phyloP scores from a whole-genome alignment of 2,797 vertebrate species.

The Gymnoscopelus braueri region DNA sequence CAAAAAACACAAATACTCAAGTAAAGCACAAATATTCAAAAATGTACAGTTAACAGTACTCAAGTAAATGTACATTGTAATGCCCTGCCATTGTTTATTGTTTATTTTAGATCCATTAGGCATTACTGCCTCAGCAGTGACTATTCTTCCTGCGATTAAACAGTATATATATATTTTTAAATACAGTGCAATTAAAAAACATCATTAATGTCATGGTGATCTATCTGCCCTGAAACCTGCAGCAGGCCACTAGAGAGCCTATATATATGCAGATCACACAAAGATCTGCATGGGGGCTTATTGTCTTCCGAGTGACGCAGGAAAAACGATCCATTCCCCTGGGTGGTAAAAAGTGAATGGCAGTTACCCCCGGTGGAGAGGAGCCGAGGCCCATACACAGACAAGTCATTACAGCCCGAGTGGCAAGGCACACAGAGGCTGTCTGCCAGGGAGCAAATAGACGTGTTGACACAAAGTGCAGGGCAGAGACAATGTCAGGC shows the following conservation, averaged over 20 bases:
- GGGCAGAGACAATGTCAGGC: constrained; percentile 33
- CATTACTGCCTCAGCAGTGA: too few relatives aligned
- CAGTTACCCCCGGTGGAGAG: constrained; percentile 29
- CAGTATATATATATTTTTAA: too few relatives aligned
- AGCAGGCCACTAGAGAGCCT: constrained; percentile 37
- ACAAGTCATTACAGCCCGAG: constrained; percentile 48
- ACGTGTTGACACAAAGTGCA: constrained; percentile 35
- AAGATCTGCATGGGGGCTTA: constrained; percentile 13
- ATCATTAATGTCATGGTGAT: constrained; percentile 24
- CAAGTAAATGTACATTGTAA: too few relatives aligned
- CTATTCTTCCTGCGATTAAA: too few relatives aligned
- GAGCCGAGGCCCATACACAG: constrained; percentile 14
- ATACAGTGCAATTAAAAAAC: constrained; percentile 6
- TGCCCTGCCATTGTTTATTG: too few relatives aligned
- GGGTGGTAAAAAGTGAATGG: constrained; percentile 17
- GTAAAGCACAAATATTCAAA: too few relatives aligned
- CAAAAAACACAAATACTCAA: too few relatives aligned
- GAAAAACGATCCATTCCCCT: constrained; percentile 26
- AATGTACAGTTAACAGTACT: too few relatives aligned
- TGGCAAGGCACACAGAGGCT: constrained; percentile 27
- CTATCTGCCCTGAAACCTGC: constrained; percentile 35
- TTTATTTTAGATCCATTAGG: too few relatives aligned
- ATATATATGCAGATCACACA: constrained; percentile 23
- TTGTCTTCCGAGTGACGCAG: constrained; percentile 24
- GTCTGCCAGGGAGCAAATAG: constrained; percentile 44